Conservation (phyloP, 2,113 vertebrate genomes). For the Oryzias celebensis region DNA sequence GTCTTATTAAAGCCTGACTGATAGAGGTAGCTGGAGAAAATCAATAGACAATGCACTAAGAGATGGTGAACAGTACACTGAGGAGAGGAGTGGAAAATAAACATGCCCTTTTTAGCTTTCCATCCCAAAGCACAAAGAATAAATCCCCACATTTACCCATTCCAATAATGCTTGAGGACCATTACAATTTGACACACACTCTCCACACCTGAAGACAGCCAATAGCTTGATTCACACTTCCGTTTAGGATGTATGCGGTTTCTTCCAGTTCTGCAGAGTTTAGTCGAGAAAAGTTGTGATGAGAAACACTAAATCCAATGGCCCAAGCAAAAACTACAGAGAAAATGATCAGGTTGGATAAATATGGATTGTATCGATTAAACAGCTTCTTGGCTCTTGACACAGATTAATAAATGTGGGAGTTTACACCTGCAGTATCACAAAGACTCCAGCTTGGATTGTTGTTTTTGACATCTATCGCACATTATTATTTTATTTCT, state of each 20-base stretch:
- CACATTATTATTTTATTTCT: conserved; percentile 20
- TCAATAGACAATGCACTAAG: conserved; percentile 66
- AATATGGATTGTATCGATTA: neutral
- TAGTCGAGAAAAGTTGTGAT: conserved; percentile 5
- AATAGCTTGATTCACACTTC: conserved; percentile 46
- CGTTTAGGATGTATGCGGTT: conserved; percentile 12
- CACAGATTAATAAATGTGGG: neutral
- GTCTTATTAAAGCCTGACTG: conserved; percentile 75
- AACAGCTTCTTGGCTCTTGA: neutral
- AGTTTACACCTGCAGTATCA: neutral
- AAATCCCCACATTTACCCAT: conserved; percentile 66
- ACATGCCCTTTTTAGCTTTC: conserved; percentile 66
- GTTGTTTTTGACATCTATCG: neutral
- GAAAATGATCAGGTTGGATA: neutral
- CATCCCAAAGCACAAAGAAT: conserved; percentile 47
- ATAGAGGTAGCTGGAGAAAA: conserved; percentile 62
- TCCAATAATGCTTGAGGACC: conserved; percentile 54
- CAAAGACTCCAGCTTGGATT: neutral
- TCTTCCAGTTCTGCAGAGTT: conserved; percentile 8
- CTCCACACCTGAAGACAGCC: conserved; percentile 38
- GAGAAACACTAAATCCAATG: neutral
- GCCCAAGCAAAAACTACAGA: conserved; percentile 4
- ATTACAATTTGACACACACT: conserved; percentile 76
- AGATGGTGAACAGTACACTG: conserved; percentile 50
- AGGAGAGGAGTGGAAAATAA: conserved; percentile 60